Evolutionary conservation across 2,888 invertebrate genomes (phyloP), one percentile per base, ranked within the genome.

Genomic region (Lamproptera curius): DNA sequence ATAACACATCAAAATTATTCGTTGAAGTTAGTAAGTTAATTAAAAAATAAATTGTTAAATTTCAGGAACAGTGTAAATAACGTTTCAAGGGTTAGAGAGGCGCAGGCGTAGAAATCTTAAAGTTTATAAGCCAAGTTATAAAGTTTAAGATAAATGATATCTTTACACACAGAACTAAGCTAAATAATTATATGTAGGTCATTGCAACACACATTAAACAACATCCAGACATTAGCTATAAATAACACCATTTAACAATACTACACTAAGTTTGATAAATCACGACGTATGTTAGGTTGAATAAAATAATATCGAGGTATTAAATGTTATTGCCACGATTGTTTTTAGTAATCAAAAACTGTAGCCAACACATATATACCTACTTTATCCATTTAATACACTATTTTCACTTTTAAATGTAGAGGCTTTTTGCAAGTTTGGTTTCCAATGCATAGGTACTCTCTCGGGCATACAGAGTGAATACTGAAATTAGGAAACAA

Each of bases 331-430:
- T 38, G 46, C 41, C 48, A 52, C 49, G 65, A 67, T 59, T 52
- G 54, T 56, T 53, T 67, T 63, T 65, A 59, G 62, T 60, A 64
- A 67, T 67, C 55, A 62, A 70, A 63, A 69, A 65, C 55, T 66
- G 50, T 43, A 59, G 53, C 56, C 57, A 59, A 60, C 59, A 59
- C 56, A 67, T 66, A 54, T 53, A 70, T 81, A 86, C 85, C 82
- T 83, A 84, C 83, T 63, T 87, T 79, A 88, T 85, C 87, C 87
- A 84, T 87, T 86, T 77, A 86, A 81, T 71, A 88, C 85, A 82
- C 88, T 87, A 88, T 87, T 88, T 85, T 87, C 87, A 79, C 88
- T 88, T 76, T 86, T 88, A 85, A 86, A 86, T 69, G 85, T 86
- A 75, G 87, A 85, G 79, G 87, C 83, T 84, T 87, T 88, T 76